These are phyloP conservation scores for Athene noctua DNA, from an alignment of 2,113 vertebrate genomes.

Conservation along the genomic window DNA sequence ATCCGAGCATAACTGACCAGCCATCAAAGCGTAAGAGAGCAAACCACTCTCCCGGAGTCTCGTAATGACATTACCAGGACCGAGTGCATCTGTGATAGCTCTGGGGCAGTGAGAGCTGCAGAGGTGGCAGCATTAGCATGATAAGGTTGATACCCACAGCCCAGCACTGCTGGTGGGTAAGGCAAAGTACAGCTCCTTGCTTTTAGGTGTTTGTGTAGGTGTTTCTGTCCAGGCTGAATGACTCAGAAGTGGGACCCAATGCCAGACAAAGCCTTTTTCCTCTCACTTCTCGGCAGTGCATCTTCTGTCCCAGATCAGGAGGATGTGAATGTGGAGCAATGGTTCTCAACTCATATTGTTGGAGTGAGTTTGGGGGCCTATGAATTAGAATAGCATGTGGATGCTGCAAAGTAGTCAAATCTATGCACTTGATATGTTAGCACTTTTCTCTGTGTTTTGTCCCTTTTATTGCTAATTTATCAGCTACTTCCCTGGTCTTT, in stretches of 20 bases:
- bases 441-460: not conserved
- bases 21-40: not conserved
- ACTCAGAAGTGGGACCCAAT: not conserved
- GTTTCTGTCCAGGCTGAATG: not conserved
- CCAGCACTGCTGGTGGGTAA: not conserved
- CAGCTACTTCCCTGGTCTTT: not conserved
- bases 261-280: not conserved
- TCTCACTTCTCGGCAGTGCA: not conserved
- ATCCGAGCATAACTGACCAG: not conserved
- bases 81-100: not conserved
- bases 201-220: not conserved
- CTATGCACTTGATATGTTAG: not conserved
- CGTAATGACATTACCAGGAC: not conserved
- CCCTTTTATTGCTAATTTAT: not conserved
- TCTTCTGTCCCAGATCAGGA: not conserved
- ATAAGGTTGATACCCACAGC: not conserved
- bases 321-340: not conserved
- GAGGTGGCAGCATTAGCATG: not conserved
- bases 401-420: not conserved
- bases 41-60: not conserved
- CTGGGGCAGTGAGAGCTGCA: not conserved
- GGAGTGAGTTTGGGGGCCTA: not conserved
- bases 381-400: not conserved
- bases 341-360: not conserved
- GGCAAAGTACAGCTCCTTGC: not conserved